Evolutionary conservation across 2,113 vertebrate genomes (phyloP).

Genomic region (Numida meleagris): DNA sequence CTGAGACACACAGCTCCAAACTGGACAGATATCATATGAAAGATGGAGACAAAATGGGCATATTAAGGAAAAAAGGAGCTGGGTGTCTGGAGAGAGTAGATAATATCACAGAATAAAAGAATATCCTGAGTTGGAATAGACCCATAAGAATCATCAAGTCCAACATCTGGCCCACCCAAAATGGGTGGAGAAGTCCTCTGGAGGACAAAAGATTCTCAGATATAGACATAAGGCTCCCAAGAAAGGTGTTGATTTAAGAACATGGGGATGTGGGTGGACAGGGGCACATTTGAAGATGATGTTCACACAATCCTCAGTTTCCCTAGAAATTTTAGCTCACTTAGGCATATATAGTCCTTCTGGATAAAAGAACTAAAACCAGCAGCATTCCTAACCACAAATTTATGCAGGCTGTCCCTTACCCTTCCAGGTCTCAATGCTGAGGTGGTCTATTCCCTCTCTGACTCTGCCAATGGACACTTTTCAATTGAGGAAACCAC

Average conservation of each 20-base stretch:
- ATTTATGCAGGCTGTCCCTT: not conserved
- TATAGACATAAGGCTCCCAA: not conserved
- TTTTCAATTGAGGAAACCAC: slow-evolving; percentile 93
- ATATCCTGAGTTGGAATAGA: no score
- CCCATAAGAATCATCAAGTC: no score
- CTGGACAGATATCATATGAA: not conserved
- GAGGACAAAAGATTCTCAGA: not conserved
- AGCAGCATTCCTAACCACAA: not conserved
- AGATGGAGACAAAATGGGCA: not conserved
- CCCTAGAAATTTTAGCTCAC: not conserved
- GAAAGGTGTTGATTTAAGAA: not conserved
- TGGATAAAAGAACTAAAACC: not conserved
- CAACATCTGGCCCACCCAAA: no score
- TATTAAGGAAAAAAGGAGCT: not conserved
- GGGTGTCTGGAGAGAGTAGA: not conserved
- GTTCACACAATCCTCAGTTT: not conserved
- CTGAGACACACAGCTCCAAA: not conserved
- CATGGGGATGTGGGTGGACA: not conserved
- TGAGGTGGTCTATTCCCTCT: slow-evolving; percentile 89
- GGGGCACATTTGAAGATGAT: not conserved
- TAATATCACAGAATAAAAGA: not conserved
- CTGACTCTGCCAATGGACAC: slow-evolving; percentile 83
- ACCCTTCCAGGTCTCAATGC: slow-evolving; percentile 86
- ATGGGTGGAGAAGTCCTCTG: not conserved
- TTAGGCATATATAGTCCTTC: not conserved